Evolutionary conservation across 2,113 vertebrate species (phyloP), one percentile per base, ranked within the genome.

Genomic region (Anarhynchus alexandrinus): DNA sequence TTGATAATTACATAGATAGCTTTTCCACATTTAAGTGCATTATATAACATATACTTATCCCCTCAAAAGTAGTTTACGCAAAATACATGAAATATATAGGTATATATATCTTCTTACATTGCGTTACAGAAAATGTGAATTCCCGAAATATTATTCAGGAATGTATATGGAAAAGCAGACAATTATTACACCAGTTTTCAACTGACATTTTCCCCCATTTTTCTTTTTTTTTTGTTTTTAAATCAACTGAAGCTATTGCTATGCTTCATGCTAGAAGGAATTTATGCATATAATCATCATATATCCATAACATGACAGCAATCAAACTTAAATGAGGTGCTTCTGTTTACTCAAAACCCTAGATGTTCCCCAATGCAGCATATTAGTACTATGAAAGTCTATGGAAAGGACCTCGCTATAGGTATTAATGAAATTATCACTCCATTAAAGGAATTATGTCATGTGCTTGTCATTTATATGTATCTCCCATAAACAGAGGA

Each of bases 201-300:
- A 42, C 2, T 43, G 2, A 6, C 10, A 14, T 55, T 38, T 51
- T 34, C 29, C 1, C 4, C 6, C 4, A 6, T 32, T 69, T 38
- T 15, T 1, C 18, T 12, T 13, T 11, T 30, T 38, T 20, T 51
- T 26, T 25, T 7, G 9, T 64, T 69, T 67, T n/a, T 1, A 49
- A 40, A 43, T 65, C 8, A 81, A 23, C 38, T 51, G 19, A 66
- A 91, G 25, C 1, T 57, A 23, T 15, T 70, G 45, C 55, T 64
- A 27, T 1, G 2, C 10, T 61, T 85, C 34, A 43, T 8, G n/a
- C 25, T 43, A 36, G 38, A 81, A 84, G 8, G 16, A 55, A 42
- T 43, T n/a, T 82, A 86, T 15, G 4, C 15, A 45, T 26, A 36
- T 40, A 62, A 78, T n/a, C 7, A 23, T 58, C 3, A 4, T 11